Evolutionary conservation across 37 sponge, comb jelly and placozoan genomes (phyloP).

Genomic region (Sycon ciliatum): DNA sequence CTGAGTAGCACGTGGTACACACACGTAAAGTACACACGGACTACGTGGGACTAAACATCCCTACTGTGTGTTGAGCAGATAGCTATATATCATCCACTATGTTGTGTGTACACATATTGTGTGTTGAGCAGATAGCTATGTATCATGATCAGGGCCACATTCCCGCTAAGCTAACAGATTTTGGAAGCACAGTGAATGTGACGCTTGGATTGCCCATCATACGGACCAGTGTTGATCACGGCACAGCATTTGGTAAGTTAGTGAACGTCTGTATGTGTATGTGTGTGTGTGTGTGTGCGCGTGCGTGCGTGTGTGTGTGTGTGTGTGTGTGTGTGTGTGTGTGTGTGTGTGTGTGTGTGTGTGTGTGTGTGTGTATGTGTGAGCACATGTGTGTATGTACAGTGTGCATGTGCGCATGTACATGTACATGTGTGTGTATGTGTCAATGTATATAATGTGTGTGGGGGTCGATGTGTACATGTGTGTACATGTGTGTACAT

Average conservation of each 20-base stretch:
- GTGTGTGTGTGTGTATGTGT: slow-evolving; percentile 22
- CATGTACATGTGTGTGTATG: no score
- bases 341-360: slow-evolving; percentile 14
- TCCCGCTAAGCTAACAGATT: slow-evolving; percentile 2
- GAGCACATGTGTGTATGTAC: slow-evolving; percentile 15
- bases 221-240: background rate
- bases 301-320: no score
- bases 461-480: no score
- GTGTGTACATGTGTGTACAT: no score
- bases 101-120: background rate
- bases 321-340: slow-evolving; percentile 5
- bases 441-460: no score
- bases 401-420: no score
- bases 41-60: no score
- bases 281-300: no score
- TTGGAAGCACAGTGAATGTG: background rate
- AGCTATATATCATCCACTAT: no score
- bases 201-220: background rate
- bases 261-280: no score
- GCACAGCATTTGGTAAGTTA: background rate
- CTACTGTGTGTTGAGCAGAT: background rate
- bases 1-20: no score
- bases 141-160: slow-evolving; percentile 1
- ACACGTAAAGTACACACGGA: no score
- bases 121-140: background rate